Percentiles rank a stretch among this genome's conserved stretches.
phyloP scores from a whole-genome alignment of 2,113 vertebrate genomes.

The Sitta europaea region DNA sequence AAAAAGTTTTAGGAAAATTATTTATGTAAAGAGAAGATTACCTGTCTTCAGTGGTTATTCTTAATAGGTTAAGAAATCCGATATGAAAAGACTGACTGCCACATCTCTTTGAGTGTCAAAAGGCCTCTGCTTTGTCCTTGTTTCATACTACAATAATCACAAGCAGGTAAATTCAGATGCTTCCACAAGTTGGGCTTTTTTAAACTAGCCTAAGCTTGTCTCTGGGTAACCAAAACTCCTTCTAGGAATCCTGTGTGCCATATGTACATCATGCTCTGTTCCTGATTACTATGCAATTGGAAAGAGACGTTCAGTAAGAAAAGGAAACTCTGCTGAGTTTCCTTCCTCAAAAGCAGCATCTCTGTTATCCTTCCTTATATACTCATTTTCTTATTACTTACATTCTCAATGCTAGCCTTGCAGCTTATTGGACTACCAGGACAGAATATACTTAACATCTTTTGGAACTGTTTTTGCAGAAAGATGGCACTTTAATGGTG shows the following conservation, averaged over 20 bases:
- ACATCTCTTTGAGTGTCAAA: background rate
- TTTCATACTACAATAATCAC: background rate
- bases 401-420: background rate
- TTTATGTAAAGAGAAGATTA: background rate
- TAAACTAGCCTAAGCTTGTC: background rate
- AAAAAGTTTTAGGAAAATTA: background rate
- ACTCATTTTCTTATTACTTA: background rate
- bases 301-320: background rate
- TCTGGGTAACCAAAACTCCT: background rate
- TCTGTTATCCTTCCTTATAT: background rate
- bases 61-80: background rate
- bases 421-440: background rate
- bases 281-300: background rate
- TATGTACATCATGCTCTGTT: background rate
- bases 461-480: background rate
- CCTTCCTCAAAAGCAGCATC: background rate
- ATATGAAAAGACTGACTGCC: background rate
- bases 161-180: background rate
- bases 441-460: background rate
- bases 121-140: background rate
- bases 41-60: background rate
- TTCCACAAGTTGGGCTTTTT: background rate
- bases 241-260: background rate
- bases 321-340: background rate
- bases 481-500: background rate